Evolutionary conservation across 2,888 invertebrate species (phyloP).

Genomic region (Mechanitis mazaeus): DNA sequence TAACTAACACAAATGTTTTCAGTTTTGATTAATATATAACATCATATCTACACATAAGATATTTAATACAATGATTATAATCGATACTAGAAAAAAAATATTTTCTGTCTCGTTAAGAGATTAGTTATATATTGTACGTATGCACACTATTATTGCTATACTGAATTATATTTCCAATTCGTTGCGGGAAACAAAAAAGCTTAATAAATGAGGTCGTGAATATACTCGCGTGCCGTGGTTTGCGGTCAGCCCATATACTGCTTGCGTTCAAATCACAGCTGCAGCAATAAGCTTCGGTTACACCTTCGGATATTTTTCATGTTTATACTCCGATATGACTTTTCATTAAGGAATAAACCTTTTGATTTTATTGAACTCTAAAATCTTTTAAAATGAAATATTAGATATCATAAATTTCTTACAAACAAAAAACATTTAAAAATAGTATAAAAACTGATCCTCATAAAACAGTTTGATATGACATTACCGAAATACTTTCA

Average conservation of each 20-base stretch:
- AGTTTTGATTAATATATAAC: not conserved
- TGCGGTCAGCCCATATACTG: conserved; percentile 43
- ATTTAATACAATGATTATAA: not conserved
- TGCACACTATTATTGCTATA: not conserved
- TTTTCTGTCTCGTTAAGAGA: not conserved
- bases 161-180: not conserved
- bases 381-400: not conserved
- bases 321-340: conserved; percentile 6
- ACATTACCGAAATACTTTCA: conserved; percentile 43
- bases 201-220: conserved; percentile 21
- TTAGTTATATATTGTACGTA: not conserved
- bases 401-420: no score
- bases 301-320: conserved; percentile 9
- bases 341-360: not conserved
- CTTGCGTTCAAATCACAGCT: conserved; percentile 19
- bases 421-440: no score
- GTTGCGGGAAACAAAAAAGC: not conserved
- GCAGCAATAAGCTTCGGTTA: not conserved
- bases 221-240: conserved; percentile 59
- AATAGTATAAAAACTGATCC: not conserved
- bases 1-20: not conserved
- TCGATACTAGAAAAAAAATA: no score
- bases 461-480: conserved; percentile 37
- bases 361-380: not conserved
- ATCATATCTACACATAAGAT: not conserved